Conservation (phyloP, 2,888 invertebrate genomes). For the Apamea anceps region DNA sequence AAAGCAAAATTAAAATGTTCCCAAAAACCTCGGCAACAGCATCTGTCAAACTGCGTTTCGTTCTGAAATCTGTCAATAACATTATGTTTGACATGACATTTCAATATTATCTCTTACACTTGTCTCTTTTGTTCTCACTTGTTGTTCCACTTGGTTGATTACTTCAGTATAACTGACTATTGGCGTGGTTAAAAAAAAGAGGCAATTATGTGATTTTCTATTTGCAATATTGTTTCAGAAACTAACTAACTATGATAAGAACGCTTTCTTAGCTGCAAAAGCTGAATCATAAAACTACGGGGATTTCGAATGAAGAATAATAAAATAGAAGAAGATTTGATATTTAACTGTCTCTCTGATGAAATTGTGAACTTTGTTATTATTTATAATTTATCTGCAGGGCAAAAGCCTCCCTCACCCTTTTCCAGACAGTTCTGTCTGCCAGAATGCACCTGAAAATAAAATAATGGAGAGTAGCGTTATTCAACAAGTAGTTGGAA, state of each 20-base stretch:
- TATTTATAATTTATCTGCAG: no score
- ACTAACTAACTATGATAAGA: background rate
- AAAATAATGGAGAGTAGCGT: background rate
- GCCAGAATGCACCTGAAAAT: background rate
- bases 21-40: conserved; percentile 72
- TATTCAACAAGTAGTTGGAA: conserved; percentile 42
- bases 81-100: conserved; percentile 29
- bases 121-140: conserved; percentile 13
- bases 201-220: background rate
- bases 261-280: background rate
- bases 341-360: background rate
- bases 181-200: background rate
- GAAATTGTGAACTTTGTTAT: background rate
- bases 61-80: conserved; percentile 54
- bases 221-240: background rate
- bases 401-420: background rate
- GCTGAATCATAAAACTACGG: background rate
- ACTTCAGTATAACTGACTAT: background rate
- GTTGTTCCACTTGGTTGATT: background rate
- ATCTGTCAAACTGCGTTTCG: conserved; percentile 66
- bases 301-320: background rate
- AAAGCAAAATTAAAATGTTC: conserved; percentile 76
- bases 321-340: background rate
- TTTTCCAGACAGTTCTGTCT: background rate
- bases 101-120: background rate